These are phyloP conservation scores for Drosophila yakuba DNA, from an alignment of 1,140 invertebrate genomes.

Conservation along the genomic window DNA sequence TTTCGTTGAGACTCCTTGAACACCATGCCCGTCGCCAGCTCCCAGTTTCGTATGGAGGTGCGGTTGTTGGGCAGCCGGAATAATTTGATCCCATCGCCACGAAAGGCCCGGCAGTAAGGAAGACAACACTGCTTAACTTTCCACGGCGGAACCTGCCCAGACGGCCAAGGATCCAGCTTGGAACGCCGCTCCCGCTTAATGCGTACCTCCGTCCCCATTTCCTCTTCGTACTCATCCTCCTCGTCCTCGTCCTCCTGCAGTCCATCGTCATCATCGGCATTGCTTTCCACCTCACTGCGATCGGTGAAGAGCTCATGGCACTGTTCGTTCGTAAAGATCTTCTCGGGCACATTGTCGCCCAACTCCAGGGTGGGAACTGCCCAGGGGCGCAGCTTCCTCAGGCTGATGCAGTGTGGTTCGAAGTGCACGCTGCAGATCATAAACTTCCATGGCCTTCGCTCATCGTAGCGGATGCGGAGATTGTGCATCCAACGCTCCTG, in stretches of 20 bases:
- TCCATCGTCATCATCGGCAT: slow-evolving; percentile 39
- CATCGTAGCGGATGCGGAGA: slow-evolving; percentile 63
- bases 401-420: slow-evolving; percentile 57
- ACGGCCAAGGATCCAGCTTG: slow-evolving; percentile 23
- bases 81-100: slow-evolving; percentile 69
- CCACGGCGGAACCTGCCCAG: slow-evolving; percentile 42
- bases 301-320: slow-evolving; percentile 30
- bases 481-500: slow-evolving; percentile 74
- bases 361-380: slow-evolving; percentile 68
- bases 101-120: slow-evolving; percentile 62
- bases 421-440: slow-evolving; percentile 75
- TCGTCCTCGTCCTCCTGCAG: slow-evolving; percentile 36
- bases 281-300: slow-evolving; percentile 35
- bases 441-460: slow-evolving; percentile 66
- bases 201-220: slow-evolving; percentile 5
- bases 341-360: slow-evolving; percentile 60
- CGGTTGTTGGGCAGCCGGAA: slow-evolving; percentile 65
- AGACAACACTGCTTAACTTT: slow-evolving; percentile 71
- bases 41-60: slow-evolving; percentile 61
- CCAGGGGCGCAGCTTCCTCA: slow-evolving; percentile 63
- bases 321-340: slow-evolving; percentile 58
- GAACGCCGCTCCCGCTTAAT: slow-evolving; percentile 43
- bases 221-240: slow-evolving; percentile 3
- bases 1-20: slow-evolving; percentile 71
- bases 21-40: slow-evolving; percentile 62